These are phyloP conservation scores for Solen grandis DNA, from an alignment of 1,140 invertebrate genomes.

Conservation along the genomic window DNA sequence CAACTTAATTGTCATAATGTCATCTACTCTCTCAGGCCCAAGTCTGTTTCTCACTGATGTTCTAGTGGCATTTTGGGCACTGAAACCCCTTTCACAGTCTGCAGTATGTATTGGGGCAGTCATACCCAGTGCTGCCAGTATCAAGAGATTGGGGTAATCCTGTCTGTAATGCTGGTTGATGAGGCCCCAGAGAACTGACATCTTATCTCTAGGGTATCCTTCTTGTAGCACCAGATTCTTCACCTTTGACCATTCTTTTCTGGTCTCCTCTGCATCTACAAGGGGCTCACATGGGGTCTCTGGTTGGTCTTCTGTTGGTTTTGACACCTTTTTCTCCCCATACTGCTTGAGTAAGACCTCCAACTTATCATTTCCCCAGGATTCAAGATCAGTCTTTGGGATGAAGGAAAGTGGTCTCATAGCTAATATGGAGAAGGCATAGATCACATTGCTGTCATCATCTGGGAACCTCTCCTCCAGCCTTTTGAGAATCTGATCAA, in stretches of 20 bases:
- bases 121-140: background rate
- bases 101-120: slow-evolving; percentile 4
- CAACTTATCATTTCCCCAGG: background rate
- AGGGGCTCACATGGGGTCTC: too few relatives aligned
- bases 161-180: slow-evolving; percentile 4
- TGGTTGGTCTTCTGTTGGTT: background rate
- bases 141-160: background rate
- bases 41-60: slow-evolving; percentile 9
- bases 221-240: too few relatives aligned
- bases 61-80: slow-evolving; percentile 8
- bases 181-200: too few relatives aligned
- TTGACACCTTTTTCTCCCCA: background rate
- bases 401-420: background rate
- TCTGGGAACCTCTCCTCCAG: background rate
- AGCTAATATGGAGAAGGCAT: background rate
- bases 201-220: too few relatives aligned
- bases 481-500: background rate
- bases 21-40: background rate
- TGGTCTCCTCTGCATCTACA: background rate
- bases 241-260: background rate
- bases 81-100: slow-evolving; percentile 10
- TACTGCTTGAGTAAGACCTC: background rate
- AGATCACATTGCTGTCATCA: background rate
- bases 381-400: background rate
- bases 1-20: background rate